These are phyloP conservation scores for Tetragonula carbonaria DNA, from an alignment of 2,888 invertebrate genomes.

Conservation along the genomic window DNA sequence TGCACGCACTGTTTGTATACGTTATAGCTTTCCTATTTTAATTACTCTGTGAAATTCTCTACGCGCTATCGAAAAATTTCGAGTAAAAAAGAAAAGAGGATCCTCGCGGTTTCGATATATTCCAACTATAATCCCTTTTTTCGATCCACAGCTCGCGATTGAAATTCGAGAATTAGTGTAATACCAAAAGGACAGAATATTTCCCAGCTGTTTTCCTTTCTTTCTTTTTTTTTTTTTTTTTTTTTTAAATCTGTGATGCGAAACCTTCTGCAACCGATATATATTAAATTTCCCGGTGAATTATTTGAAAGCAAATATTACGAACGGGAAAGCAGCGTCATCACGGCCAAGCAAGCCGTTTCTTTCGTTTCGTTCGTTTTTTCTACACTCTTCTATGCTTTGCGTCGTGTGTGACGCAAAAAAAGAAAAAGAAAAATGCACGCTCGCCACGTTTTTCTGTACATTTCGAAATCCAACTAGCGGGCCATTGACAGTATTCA, in stretches of 20 bases:
- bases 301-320: not conserved
- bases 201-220: too few species aligned
- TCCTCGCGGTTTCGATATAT: not conserved
- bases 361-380: not conserved
- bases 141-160: not conserved
- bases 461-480: not conserved
- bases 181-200: not conserved
- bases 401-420: not conserved
- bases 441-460: not conserved
- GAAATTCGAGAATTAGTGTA: not conserved
- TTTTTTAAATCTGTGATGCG: too few species aligned
- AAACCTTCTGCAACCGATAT: not conserved
- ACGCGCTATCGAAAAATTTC: not conserved
- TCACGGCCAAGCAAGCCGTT: not conserved
- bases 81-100: not conserved
- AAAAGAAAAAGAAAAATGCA: too few species aligned
- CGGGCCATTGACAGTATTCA: constrained; percentile 9
- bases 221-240: not conserved
- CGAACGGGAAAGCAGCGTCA: not conserved
- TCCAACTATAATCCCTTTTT: not conserved
- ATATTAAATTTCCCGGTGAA: not conserved
- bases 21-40: too few species aligned
- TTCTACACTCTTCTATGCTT: not conserved
- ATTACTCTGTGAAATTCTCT: too few species aligned
- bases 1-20: too few species aligned